A percentile compares a stretch with the other conserved stretches of the same genome.
phyloP scores from a whole-genome alignment of 2,888 invertebrate genomes.

The Bugula neritina region DNA sequence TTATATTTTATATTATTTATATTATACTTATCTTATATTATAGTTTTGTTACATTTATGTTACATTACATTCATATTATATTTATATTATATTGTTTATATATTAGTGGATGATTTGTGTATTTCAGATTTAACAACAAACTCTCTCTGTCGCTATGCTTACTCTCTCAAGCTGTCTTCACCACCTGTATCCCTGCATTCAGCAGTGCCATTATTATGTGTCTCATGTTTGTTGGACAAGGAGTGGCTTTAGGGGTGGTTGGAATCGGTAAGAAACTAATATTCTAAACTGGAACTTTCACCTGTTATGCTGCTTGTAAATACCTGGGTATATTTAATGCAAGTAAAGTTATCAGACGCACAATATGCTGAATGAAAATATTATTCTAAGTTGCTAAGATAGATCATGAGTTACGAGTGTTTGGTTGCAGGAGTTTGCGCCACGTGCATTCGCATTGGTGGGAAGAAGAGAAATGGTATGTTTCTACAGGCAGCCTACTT shows the following conservation, averaged over 20 bases:
- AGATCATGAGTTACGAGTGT: no score
- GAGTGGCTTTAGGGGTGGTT: conserved; percentile 24
- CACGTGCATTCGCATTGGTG: conserved; percentile 9
- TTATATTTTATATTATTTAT: no score
- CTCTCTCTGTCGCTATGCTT: not conserved
- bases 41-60: not conserved
- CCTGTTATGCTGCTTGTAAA: no score
- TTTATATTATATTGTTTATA: not conserved
- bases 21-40: no score
- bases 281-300: no score
- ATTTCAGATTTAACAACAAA: conserved; percentile 24
- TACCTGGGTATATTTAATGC: no score
- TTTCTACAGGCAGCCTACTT: conserved; percentile 26
- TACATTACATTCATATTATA: not conserved
- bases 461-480: conserved; percentile 26
- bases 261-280: conserved; percentile 27
- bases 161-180: not conserved
- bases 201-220: conserved; percentile 6
- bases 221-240: conserved; percentile 22
- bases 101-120: not conserved
- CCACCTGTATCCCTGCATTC: conserved; percentile 13
- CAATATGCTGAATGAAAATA: no score
- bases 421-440: conserved; percentile 20
- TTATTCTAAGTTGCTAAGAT: no score
- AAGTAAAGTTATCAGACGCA: no score